A percentile compares a stretch with the other conserved stretches of the same genome.
Evolutionary conservation across 2,797 vertebrate genomes (phyloP).

Genomic region (Galaxias olidus): DNA sequence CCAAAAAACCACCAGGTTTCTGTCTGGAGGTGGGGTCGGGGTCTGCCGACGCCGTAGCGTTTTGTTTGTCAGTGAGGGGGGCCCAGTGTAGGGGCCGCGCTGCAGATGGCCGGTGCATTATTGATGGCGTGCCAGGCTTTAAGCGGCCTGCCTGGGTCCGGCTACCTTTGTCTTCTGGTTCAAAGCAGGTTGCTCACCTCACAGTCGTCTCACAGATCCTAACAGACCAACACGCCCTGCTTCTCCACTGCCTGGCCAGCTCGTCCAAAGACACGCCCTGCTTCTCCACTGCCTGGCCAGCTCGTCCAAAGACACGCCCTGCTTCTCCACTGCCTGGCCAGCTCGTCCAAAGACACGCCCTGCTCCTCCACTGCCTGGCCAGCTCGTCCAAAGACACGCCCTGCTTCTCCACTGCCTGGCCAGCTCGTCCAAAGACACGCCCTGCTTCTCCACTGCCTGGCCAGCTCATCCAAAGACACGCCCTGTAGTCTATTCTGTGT

Average conservation of each 20-base stretch:
- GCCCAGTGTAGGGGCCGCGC: conserved; percentile 1
- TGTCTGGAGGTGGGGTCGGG: not conserved
- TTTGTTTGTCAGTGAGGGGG: too few species aligned
- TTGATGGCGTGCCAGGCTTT: not conserved
- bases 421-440: conserved; percentile 48
- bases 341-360: conserved; percentile 41
- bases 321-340: conserved; percentile 58
- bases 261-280: conserved; percentile 35
- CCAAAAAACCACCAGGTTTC: conserved; percentile 1
- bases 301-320: conserved; percentile 38
- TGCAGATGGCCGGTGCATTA: conserved; percentile 31
- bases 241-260: conserved; percentile 59
- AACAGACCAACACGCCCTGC: conserved; percentile 20
- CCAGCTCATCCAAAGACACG: conserved; percentile 50
- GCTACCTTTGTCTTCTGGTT: conserved; percentile 27
- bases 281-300: conserved; percentile 59
- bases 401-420: conserved; percentile 53
- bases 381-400: conserved; percentile 45
- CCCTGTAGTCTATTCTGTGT: too few species aligned
- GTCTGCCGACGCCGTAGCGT: not conserved
- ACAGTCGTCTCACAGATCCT: conserved; percentile 38
- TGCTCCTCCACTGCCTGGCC: conserved; percentile 55
- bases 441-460: conserved; percentile 50
- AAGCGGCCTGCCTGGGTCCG: too few species aligned
- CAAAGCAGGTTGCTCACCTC: conserved; percentile 42